These are phyloP conservation scores for Spilosoma lubricipeda DNA, from an alignment of 2,888 invertebrate species.

Conservation along the genomic window DNA sequence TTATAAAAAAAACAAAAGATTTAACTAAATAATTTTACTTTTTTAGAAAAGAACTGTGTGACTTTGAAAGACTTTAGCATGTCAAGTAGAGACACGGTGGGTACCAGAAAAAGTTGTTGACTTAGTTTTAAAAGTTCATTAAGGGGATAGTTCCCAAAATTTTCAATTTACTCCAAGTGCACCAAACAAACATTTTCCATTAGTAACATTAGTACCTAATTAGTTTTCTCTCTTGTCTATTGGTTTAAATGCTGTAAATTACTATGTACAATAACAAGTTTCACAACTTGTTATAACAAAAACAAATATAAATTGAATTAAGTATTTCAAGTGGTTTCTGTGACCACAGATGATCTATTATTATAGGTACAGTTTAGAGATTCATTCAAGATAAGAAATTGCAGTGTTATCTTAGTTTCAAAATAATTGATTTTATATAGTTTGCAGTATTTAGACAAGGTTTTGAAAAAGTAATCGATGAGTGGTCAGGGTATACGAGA, in stretches of 20 bases:
- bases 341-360: not conserved
- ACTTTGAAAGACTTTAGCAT: not conserved
- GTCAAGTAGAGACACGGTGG: not conserved
- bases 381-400: no score
- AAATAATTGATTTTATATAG: no score
- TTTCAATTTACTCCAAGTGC: conserved; percentile 2
- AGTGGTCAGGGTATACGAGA: no score
- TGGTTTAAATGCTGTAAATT: not conserved
- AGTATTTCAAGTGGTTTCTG: not conserved
- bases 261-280: not conserved
- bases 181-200: conserved; percentile 11
- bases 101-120: not conserved
- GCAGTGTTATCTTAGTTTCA: no score
- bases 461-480: no score
- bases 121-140: conserved; percentile 26
- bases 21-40: no score
- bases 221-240: conserved; percentile 3
- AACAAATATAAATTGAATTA: not conserved
- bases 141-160: conserved; percentile 13
- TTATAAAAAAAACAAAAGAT: no score
- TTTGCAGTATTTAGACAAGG: no score
- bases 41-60: not conserved
- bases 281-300: not conserved
- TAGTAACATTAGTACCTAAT: conserved; percentile 4
- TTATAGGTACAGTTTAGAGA: not conserved